Conservation (phyloP, 2,113 vertebrate genomes). For the Myiozetetes cayanensis region DNA sequence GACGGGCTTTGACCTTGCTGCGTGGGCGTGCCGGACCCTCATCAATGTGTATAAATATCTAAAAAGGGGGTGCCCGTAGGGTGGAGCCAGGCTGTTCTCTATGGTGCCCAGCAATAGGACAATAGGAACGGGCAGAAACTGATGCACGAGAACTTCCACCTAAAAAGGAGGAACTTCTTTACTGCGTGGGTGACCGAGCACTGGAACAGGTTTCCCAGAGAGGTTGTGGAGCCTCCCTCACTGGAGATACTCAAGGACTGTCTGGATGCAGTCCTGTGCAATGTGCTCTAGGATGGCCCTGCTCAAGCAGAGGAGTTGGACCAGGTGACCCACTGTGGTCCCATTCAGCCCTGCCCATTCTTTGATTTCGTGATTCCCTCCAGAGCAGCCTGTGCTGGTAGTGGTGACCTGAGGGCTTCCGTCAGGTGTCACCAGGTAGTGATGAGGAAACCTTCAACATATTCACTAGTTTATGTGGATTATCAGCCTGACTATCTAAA, state of each 20-base stretch:
- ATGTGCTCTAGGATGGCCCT: background rate
- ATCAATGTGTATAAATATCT: background rate
- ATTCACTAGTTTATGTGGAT: fast-evolving
- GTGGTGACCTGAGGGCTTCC: background rate
- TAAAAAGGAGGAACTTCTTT: too few species aligned
- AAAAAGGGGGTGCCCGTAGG: too few species aligned
- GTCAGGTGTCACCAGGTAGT: too few species aligned
- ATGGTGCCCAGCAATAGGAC: background rate
- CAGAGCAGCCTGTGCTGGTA: background rate
- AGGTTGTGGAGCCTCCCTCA: fast-evolving
- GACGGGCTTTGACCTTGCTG: background rate
- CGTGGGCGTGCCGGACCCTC: background rate
- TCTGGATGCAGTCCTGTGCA: background rate
- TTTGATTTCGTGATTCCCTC: background rate
- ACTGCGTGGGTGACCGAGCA: fast-evolving
- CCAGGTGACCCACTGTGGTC: background rate
- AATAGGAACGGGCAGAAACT: background rate
- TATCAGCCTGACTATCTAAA: too few species aligned
- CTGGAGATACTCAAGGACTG: fast-evolving
- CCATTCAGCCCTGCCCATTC: background rate
- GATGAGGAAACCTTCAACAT: background rate
- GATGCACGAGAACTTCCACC: too few species aligned
- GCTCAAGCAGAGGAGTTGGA: background rate
- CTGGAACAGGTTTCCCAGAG: background rate
- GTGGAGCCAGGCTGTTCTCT: background rate